Evolutionary conservation across 1,140 invertebrate species (phyloP), one percentile per base, ranked within the genome.

Genomic region (Anastrepha obliqua): DNA sequence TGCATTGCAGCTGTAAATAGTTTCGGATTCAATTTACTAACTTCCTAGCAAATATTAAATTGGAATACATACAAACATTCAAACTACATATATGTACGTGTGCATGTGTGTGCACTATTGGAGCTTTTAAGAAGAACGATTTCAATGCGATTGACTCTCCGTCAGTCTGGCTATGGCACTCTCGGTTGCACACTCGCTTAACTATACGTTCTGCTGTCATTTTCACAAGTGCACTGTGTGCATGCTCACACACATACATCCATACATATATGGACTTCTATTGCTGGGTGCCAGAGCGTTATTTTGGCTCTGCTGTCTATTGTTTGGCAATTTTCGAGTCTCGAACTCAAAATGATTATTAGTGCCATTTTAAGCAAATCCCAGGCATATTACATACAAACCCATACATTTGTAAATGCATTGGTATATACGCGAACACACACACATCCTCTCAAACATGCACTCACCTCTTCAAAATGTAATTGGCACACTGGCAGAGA

Each of bases 261-360:
- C 64, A 67, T 39, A 17, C 64, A 67, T 67, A 67, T 15, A 39
- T 55, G 51, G 51, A 8, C 6, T 11, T 55, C 6, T 55, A 55
- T 8, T 55, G 51, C 51, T 55, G 51, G 15, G 42, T 5, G 67
- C 13, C 67, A 42, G 42, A 5, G 0, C 39, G 39, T 47, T 42
- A 74, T 44, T 74, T 62, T 74, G 44, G 67, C 42, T 44, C 4
- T 39, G 2, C 42, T 47, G 67, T 74, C 67, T 74, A 74, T 74
- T 44, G 39, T 74, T 74, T 47, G 42, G 42, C 67, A 74, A 74
- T 74, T 74, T 74, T 74, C 67, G 67, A 47, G 13, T 74, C 15
- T 17, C 67, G 67, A 74, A 74, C 39, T 74, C 67, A 74, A 74
- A 74, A 74, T 74, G 67, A 74, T 17, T 47, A 74, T 74, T 74